A percentile compares a stretch with the other conserved stretches of the same genome.
Evolutionary conservation across 2,113 vertebrate species (phyloP).

Genomic region (Cavia aperea): DNA sequence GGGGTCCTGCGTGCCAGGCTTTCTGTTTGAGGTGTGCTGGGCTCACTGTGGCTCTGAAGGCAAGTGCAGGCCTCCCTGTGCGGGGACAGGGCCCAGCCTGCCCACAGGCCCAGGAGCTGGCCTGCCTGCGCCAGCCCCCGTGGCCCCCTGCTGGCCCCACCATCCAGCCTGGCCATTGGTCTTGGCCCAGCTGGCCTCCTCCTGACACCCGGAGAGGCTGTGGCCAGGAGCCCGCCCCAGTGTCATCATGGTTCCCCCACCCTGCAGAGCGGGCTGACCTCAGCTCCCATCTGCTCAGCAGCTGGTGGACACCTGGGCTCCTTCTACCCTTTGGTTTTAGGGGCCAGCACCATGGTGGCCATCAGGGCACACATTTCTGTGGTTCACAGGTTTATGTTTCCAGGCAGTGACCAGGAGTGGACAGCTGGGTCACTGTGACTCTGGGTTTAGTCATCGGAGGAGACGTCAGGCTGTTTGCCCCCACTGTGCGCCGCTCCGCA

Average conservation of each 20-base stretch:
- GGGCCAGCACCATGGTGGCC: rapidly evolving
- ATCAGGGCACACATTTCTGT: rapidly evolving
- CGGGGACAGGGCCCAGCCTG: background rate
- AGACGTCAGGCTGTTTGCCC: background rate
- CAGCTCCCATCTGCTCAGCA: background rate
- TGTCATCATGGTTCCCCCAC: background rate
- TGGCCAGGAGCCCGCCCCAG: background rate
- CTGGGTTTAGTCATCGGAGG: background rate
- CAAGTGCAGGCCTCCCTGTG: background rate
- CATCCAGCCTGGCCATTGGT: background rate
- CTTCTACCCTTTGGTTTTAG: rapidly evolving
- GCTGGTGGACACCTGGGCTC: background rate
- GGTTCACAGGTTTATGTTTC: background rate
- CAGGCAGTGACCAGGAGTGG: background rate
- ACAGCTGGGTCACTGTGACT: background rate
- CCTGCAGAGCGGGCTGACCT: background rate
- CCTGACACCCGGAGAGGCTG: background rate
- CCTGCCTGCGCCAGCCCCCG: rapidly evolving
- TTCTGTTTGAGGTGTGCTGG: background rate
- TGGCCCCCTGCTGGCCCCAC: background rate
- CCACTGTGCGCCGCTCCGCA: rapidly evolving
- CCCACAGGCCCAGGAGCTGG: background rate
- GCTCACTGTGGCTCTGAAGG: background rate
- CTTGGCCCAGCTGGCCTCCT: background rate
- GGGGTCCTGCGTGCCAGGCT: background rate